Base-by-base conservation (phyloP, 2,888 invertebrate genomes). In the Chaetogeoica ovagalla region DNA sequence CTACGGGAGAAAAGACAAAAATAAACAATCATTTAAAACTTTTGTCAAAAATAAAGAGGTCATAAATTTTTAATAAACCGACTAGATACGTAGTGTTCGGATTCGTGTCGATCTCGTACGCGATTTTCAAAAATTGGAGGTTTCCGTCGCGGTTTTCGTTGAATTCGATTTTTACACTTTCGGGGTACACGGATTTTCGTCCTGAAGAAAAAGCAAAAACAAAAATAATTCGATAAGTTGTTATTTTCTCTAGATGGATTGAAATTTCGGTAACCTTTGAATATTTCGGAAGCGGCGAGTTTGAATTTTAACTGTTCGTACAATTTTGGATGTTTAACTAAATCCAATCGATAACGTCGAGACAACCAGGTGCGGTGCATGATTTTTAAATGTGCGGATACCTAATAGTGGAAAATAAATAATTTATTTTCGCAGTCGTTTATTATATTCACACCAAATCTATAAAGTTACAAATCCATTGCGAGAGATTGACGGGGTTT, bases 301-400 rank as follows among this genome's bases (percentile, higher is more conserved):
- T 79, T 79, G 19, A 79, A 57, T 63, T 79, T 65, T 30, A 79
- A 7, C 6, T 19, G 70, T n/a, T 71, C 63, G n/a, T 79, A 57
- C 39, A 9, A 23, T 9, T 17, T 71, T 1, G 79, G 89, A 70
- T 91, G 90, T 0, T 91, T 88, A 4, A 90, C 87, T 76, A 96
- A 87, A 6, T 89, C 89, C 81, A 90, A 87, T 19, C 94, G 90
- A 87, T 96, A 97, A 81, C 90, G 89, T 83, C 92, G 87, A 0
- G 93, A 91, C 83, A 94, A 87, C 86, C 92, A 92, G 17, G 89
- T 89, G 74, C 90, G 89, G 85, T 96, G 90, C 84, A 94, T 86
- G 37, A 89, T 86, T 83, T 91, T 90, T 77, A 96, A 87, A 82
- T 90, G 87, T 21, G 86, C 86, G 2, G 92, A 92, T 0, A 92